Percentiles rank a stretch among this genome's conserved stretches.
Conservation (phyloP, 2,113 vertebrate species). For the Gyps fulvus region DNA sequence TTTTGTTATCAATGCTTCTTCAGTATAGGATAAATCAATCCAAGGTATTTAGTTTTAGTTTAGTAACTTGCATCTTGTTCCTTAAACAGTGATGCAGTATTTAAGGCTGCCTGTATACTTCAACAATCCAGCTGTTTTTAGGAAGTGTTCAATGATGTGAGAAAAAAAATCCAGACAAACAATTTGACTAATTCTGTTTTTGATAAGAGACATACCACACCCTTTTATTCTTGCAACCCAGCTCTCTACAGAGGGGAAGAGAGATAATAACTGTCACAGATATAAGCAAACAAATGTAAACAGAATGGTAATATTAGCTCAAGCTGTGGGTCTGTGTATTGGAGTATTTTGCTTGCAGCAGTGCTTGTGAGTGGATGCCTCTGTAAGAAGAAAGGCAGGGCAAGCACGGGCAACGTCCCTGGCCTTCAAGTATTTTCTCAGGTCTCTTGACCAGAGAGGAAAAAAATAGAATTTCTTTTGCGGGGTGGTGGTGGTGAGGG, state of each 20-base stretch:
- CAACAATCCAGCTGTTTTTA: not conserved
- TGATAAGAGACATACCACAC: rapidly evolving
- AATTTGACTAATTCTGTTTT: not conserved
- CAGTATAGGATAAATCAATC: not conserved
- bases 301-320: not conserved
- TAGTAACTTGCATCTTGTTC: not conserved
- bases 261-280: not conserved
- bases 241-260: not conserved
- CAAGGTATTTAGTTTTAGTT: not conserved
- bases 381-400: not conserved
- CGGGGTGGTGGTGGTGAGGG: not conserved
- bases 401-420: not conserved
- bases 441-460: not conserved
- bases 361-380: not conserved
- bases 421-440: not conserved
- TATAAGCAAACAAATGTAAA: not conserved
- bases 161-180: not conserved
- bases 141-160: not conserved
- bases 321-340: not conserved
- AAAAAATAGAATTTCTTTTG: not conserved
- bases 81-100: not conserved
- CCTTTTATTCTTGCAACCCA: not conserved
- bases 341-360: not conserved
- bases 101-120: not conserved
- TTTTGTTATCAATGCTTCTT: not conserved